Conservation (phyloP, 30 jellyfish, hydroid and myxozoan species). For the Aurelia sp. region DNA sequence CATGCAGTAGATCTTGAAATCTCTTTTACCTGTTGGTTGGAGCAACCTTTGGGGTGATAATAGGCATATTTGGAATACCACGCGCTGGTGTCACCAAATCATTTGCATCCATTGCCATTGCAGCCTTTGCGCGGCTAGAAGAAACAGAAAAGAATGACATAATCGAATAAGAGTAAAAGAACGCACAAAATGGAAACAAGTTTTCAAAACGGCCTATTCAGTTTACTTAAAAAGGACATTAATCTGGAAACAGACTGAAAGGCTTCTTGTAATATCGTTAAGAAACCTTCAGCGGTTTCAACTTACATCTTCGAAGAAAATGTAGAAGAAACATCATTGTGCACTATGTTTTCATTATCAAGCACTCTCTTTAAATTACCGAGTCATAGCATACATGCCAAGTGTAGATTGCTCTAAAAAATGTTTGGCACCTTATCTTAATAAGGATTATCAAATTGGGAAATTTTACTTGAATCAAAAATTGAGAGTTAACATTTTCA, state of each 20-base stretch:
- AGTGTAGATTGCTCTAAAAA: neutral
- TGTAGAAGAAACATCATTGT: neutral
- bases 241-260: slow-evolving; percentile 1
- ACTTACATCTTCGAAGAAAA: neutral
- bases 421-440: neutral
- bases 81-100: slow-evolving; percentile 40
- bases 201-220: too few species aligned
- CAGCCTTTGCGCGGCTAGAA: slow-evolving; percentile 50
- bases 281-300: neutral
- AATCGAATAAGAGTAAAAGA: too few species aligned
- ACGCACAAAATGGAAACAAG: neutral
- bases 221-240: neutral
- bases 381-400: neutral
- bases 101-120: neutral
- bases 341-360: neutral
- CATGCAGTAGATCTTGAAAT: too few species aligned
- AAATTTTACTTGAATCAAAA: too few species aligned
- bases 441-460: too few species aligned
- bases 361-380: neutral
- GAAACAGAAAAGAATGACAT: neutral
- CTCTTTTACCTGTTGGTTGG: slow-evolving; percentile 15
- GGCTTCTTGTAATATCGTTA: neutral
- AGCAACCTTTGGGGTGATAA: slow-evolving; percentile 58
- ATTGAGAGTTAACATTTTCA: too few species aligned
- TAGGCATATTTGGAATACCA: slow-evolving; percentile 5